Evolutionary conservation across 2,888 invertebrate species (phyloP), one percentile per base, ranked within the genome.

Genomic region (Sminthurinus aureus): DNA sequence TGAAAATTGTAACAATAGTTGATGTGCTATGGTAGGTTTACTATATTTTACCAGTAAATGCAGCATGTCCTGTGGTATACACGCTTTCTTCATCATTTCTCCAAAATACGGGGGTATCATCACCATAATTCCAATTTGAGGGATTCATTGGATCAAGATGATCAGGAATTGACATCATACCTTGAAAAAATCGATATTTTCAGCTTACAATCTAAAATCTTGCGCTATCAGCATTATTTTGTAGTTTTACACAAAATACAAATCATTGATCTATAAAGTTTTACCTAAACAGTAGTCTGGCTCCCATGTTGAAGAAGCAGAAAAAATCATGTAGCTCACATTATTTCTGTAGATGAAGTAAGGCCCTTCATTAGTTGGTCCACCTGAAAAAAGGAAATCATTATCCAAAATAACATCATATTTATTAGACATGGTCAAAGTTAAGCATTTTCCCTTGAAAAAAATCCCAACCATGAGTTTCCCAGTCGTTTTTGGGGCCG

Each of bases 71-170:
- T 0, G 81, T 81, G 15, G 83, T 82, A 24, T 83, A 84, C 24
- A 84, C 83, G 24, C 79, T 71, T 26, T 85, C 85, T 12, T 83
- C 85, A 22, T 85, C 85, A 78, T 83, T 80, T 64, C 81, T 76
- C 22, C 71, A 71, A 66, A 85, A 85, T 0, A 85, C 83, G 3
- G 85, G 85, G 22, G 82, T 67, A 15, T 83, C 82, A 9, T 85
- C 83, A 13, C 85, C 85, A 11, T 81, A 69, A 51, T 73, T 76
- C 85, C 85, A 85, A 51, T 83, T 79, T 0, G 51, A 20, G 38
- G 78, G 58, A 13, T 38, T 73, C 83, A 85, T 58, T 9, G 85
- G 85, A 69, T 83, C 81, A 24, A 73, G 69, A 50, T 83, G 66
- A 4, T 66, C 71, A 0, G 80, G 77, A 67, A 85, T 85, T 71